Percentiles rank a stretch among this genome's conserved stretches.
phyloP scores from a whole-genome alignment of 2,113 vertebrate species.

The Phylloscopus trochiloides region DNA sequence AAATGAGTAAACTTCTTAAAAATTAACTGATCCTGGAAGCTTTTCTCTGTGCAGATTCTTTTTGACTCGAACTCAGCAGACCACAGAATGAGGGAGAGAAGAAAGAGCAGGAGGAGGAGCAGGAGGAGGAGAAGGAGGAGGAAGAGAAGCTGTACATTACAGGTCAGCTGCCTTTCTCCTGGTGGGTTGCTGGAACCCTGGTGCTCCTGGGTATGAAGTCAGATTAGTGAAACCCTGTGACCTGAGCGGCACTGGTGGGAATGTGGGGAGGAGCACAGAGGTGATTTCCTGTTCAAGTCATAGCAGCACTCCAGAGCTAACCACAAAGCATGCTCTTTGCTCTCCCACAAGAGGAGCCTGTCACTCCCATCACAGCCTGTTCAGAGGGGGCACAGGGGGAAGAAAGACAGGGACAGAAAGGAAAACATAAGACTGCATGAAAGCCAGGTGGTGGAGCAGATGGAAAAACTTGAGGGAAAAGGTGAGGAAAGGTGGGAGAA shows the following conservation, averaged over 20 bases:
- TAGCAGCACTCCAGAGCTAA: not conserved
- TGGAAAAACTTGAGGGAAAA: not conserved
- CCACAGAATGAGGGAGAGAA: not conserved
- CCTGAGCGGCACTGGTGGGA: not conserved
- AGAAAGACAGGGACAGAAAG: not conserved
- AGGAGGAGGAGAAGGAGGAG: too few relatives aligned
- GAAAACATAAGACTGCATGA: not conserved
- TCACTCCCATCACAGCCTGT: not conserved
- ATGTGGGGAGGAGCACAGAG: not conserved
- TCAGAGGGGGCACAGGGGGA: not conserved
- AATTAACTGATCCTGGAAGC: not conserved
- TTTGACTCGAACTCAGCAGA: not conserved
- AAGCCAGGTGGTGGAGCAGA: not conserved
- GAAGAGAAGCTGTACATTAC: too few relatives aligned
- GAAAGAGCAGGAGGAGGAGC: not conserved
- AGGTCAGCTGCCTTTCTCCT: not conserved
- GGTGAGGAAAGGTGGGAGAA: not conserved
- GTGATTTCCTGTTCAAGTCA: constrained; percentile 33
- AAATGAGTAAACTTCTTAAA: not conserved
- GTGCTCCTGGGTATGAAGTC: accelerated
- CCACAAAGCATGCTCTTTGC: not conserved
- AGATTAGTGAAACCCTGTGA: not conserved
- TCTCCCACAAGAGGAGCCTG: not conserved
- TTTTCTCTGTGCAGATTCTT: not conserved
- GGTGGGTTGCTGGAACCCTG: not conserved